phyloP scores from a whole-genome alignment of 2,113 vertebrate species.

The Dolichotis patagonum region DNA sequence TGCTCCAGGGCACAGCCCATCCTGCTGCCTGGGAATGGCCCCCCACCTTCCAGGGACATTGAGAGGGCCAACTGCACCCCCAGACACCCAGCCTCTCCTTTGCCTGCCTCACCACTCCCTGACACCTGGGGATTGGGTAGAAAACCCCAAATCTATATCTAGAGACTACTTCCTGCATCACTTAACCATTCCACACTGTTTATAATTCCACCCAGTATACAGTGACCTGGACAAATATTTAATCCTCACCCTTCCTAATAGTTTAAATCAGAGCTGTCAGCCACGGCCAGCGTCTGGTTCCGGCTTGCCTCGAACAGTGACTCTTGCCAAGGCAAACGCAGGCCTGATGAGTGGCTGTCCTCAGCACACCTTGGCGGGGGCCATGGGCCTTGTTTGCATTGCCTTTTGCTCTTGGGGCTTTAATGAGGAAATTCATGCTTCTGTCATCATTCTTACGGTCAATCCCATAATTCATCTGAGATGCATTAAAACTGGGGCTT shows the following conservation, averaged over 20 bases:
- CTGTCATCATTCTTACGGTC: conserved; percentile 72
- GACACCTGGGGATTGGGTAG: conserved; percentile 54
- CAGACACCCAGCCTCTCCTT: neutral
- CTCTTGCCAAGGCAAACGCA: conserved; percentile 78
- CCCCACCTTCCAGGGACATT: neutral
- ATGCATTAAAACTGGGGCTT: conserved; percentile 53
- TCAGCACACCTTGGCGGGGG: conserved; percentile 74
- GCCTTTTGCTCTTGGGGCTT: conserved; percentile 70
- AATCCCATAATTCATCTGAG: conserved; percentile 71
- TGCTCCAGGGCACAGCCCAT: neutral
- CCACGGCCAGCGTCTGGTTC: conserved; percentile 67
- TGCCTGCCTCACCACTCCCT: neutral
- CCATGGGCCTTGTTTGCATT: conserved; percentile 45
- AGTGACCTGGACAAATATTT: conserved; percentile 83
- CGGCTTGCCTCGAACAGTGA: neutral
- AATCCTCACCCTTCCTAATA: conserved; percentile 75
- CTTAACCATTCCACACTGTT: conserved; percentile 56
- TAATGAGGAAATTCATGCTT: conserved; percentile 68
- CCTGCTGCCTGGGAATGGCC: neutral
- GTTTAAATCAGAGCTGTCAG: conserved; percentile 78
- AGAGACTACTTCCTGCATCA: conserved; percentile 72
- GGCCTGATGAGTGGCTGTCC: conserved; percentile 76
- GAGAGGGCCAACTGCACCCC: neutral
- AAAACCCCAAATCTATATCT: conserved; percentile 65
- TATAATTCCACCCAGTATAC: conserved; percentile 71